Evolutionary conservation across 2,113 vertebrate species (phyloP).

Genomic region (Gavialis gangeticus): DNA sequence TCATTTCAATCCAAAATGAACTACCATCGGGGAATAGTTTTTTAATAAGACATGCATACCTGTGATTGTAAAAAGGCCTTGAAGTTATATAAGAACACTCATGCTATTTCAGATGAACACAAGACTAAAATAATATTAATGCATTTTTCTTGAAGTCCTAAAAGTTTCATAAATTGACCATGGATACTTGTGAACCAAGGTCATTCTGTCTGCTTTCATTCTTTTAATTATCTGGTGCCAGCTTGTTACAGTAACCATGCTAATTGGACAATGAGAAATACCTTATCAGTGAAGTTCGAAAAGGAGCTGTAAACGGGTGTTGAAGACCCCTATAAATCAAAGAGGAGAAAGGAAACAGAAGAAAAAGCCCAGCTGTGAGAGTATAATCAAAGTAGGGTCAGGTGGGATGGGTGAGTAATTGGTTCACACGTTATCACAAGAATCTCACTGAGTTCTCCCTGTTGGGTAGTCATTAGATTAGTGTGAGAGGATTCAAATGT

Average conservation of each 20-base stretch:
- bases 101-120: conserved; percentile 36
- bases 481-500: conserved; percentile 34
- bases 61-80: conserved; percentile 31
- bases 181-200: conserved; percentile 63
- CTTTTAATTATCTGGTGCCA: conserved; percentile 73
- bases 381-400: conserved; percentile 39
- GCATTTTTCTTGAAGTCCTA: conserved; percentile 35
- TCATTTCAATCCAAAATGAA: neutral
- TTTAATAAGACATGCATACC: neutral
- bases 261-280: conserved; percentile 73
- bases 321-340: conserved; percentile 68
- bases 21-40: neutral
- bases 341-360: conserved; percentile 70
- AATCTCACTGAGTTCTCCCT: conserved; percentile 61
- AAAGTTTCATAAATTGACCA: conserved; percentile 62
- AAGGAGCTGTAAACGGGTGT: conserved; percentile 47
- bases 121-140: conserved; percentile 41
- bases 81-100: conserved; percentile 25
- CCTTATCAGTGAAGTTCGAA: conserved; percentile 58
- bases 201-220: conserved; percentile 55
- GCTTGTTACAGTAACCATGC: conserved; percentile 60
- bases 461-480: neutral
- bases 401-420: neutral
- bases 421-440: conserved; percentile 68
- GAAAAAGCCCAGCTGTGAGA: conserved; percentile 62